Percentiles rank a stretch among this genome's conserved stretches.
Evolutionary conservation across 2,797 vertebrate species (phyloP).

Genomic region (Arctocebus calabarensis): DNA sequence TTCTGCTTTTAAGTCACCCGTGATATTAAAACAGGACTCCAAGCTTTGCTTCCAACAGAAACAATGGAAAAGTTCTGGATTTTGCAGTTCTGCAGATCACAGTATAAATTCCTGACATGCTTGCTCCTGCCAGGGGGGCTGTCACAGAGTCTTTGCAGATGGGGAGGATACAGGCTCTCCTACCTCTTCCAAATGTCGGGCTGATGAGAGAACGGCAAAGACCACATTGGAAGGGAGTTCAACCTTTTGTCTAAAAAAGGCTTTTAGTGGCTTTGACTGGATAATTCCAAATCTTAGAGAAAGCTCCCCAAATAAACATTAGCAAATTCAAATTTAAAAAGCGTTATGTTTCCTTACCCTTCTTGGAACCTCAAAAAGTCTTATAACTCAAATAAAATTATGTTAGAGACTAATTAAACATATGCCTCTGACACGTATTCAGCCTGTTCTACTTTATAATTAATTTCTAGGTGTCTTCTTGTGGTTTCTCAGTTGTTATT

Average conservation of each 20-base stretch:
- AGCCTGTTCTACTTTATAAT: slow-evolving; percentile 32
- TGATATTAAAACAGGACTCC: slow-evolving; percentile 50
- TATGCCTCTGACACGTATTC: slow-evolving; percentile 17
- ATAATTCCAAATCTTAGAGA: slow-evolving; percentile 41
- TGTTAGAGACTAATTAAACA: slow-evolving; percentile 21
- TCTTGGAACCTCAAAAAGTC: slow-evolving; percentile 10
- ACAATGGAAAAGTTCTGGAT: slow-evolving; percentile 63
- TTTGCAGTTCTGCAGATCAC: background rate
- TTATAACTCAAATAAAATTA: slow-evolving; percentile 27
- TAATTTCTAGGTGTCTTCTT: slow-evolving; percentile 24
- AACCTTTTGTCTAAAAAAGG: background rate
- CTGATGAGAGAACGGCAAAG: background rate
- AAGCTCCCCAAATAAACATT: background rate
- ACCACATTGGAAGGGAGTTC: background rate
- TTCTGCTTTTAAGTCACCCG: slow-evolving; percentile 46
- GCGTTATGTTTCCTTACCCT: background rate
- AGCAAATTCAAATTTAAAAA: slow-evolving; percentile 56
- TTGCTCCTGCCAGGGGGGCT: background rate
- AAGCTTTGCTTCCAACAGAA: slow-evolving; percentile 70
- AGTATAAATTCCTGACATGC: slow-evolving; percentile 66
- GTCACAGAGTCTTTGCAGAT: background rate
- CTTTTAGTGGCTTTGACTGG: slow-evolving; percentile 21
- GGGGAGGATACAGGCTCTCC: background rate
- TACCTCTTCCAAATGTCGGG: background rate
- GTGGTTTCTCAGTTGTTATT: background rate